These are phyloP conservation scores for Trichomycterus rosablanca DNA, from an alignment of 2,113 vertebrate species.

Conservation along the genomic window DNA sequence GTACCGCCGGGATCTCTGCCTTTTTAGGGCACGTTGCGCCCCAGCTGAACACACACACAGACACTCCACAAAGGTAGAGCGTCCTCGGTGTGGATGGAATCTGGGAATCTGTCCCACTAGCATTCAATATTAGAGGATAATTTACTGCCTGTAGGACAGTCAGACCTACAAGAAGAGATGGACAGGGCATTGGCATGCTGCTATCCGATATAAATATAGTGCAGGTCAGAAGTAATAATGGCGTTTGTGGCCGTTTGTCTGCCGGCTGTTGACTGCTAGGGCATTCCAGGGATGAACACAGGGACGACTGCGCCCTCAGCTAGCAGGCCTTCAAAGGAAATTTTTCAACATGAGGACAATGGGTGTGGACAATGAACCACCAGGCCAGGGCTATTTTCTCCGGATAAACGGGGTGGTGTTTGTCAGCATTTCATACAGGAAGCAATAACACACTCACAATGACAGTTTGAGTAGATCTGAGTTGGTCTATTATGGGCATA, in stretches of 20 bases:
- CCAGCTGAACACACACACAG: slow-evolving; percentile 13
- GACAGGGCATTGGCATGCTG: slow-evolving; percentile 30
- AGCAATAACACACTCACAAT: background rate
- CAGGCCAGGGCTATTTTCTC: slow-evolving; percentile 25
- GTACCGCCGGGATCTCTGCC: slow-evolving; percentile 28
- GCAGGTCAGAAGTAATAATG: slow-evolving; percentile 43
- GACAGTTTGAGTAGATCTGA: background rate
- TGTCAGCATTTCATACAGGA: slow-evolving; percentile 5
- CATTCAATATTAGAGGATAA: slow-evolving; percentile 41
- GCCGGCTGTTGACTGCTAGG: slow-evolving; percentile 25
- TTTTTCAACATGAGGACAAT: slow-evolving; percentile 20
- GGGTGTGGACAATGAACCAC: slow-evolving; percentile 31
- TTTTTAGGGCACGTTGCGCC: slow-evolving; percentile 50
- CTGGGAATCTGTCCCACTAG: slow-evolving; percentile 29
- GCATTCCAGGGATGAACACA: slow-evolving; percentile 7
- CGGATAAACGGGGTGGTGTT: slow-evolving; percentile 12
- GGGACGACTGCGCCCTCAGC: slow-evolving; percentile 9
- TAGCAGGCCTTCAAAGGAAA: slow-evolving; percentile 47
- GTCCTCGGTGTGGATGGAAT: slow-evolving; percentile 25
- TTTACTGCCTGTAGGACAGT: slow-evolving; percentile 35
- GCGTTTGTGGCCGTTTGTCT: slow-evolving; percentile 34
- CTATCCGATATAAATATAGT: slow-evolving; percentile 46
- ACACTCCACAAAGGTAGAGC: slow-evolving; percentile 34
- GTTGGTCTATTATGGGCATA: background rate
- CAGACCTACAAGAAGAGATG: slow-evolving; percentile 29